Percentiles rank a stretch among this genome's conserved stretches.
Conservation (phyloP, 2,888 invertebrate genomes). For the Herminia tarsipennalis region DNA sequence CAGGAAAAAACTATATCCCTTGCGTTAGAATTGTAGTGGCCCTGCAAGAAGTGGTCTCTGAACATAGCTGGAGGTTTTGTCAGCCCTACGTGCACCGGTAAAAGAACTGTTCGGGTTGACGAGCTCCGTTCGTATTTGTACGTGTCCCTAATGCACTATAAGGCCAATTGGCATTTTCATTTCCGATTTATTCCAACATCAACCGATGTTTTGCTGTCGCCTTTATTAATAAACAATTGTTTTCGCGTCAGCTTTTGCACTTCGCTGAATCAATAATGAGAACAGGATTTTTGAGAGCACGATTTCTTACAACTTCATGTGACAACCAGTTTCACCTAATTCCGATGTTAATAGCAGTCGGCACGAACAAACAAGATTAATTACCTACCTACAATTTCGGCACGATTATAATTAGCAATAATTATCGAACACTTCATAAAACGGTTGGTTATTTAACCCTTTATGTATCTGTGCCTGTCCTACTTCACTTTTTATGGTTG, state of each 20-base stretch:
- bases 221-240: slow-evolving; percentile 76
- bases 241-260: slow-evolving; percentile 81
- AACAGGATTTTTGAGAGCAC: slow-evolving; percentile 61
- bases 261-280: slow-evolving; percentile 75
- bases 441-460: slow-evolving; percentile 45
- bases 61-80: too few relatives aligned
- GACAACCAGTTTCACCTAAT: slow-evolving; percentile 73
- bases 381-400: slow-evolving; percentile 54
- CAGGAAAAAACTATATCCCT: slow-evolving; percentile 13
- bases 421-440: slow-evolving; percentile 49
- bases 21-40: too few relatives aligned
- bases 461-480: slow-evolving; percentile 19
- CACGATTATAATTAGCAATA: slow-evolving; percentile 65
- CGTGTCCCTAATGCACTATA: slow-evolving; percentile 67
- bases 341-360: slow-evolving; percentile 68
- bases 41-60: slow-evolving; percentile 14
- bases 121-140: slow-evolving; percentile 40
- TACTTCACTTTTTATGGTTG: slow-evolving; percentile 34
- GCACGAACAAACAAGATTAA: slow-evolving; percentile 73
- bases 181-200: slow-evolving; percentile 56
- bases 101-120: slow-evolving; percentile 45
- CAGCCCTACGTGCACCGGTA: slow-evolving; percentile 38
- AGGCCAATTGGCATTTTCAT: slow-evolving; percentile 59
- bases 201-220: slow-evolving; percentile 60
- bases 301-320: slow-evolving; percentile 57